Conservation (phyloP, 2,888 invertebrate species). For the Trissolcus japonicus region DNA sequence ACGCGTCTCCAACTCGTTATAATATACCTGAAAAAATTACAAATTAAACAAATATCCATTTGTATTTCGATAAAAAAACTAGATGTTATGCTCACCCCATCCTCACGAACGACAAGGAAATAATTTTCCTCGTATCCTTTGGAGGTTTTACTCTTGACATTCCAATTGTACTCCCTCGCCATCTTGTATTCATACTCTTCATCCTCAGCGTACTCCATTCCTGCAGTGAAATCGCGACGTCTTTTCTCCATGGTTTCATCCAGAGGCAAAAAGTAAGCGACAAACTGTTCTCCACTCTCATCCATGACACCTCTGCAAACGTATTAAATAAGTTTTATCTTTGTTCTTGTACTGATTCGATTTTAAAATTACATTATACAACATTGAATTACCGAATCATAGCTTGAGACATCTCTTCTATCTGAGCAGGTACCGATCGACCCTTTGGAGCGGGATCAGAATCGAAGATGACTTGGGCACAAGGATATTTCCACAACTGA, state of each 20-base stretch:
- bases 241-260: constrained; percentile 94
- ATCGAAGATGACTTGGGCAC: constrained; percentile 98
- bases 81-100: constrained; percentile 79
- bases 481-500: constrained; percentile 96
- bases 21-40: constrained; percentile 80
- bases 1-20: constrained; percentile 96
- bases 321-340: not conserved
- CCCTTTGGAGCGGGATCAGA: constrained; percentile 97
- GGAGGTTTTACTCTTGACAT: constrained; percentile 97
- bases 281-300: constrained; percentile 98
- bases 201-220: constrained; percentile 89
- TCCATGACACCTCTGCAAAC: constrained; percentile 96
- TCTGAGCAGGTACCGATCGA: constrained; percentile 89
- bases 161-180: constrained; percentile 99
- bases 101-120: constrained; percentile 93
- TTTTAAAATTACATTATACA: not conserved
- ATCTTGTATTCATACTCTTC: constrained; percentile 97
- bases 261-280: constrained; percentile 97
- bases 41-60: not conserved
- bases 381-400: constrained; percentile 88
- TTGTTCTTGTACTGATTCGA: not conserved
- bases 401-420: constrained; percentile 99
- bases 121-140: constrained; percentile 98
- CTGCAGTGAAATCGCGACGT: constrained; percentile 86
- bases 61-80: not conserved